These are phyloP conservation scores for Agapetus fuscipes DNA, from an alignment of 2,888 invertebrate species.

Conservation along the genomic window DNA sequence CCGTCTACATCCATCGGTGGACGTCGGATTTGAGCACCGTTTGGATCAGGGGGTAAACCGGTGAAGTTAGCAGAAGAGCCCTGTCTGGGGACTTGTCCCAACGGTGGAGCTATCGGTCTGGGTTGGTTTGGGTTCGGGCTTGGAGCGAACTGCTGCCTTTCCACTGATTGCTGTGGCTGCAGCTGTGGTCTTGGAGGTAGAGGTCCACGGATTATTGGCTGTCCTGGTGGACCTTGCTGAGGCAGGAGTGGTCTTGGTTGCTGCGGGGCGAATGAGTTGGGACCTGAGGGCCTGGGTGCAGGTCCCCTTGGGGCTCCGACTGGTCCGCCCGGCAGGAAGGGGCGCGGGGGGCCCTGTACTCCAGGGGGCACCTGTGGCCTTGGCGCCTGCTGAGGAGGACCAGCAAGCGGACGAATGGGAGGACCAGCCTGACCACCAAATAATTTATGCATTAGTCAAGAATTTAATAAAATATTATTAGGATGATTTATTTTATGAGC, in stretches of 20 bases:
- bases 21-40: slow-evolving; percentile 29
- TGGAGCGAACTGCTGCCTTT: slow-evolving; percentile 19
- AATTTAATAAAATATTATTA: not conserved
- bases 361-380: slow-evolving; percentile 27
- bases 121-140: slow-evolving; percentile 20
- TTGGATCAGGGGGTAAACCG: slow-evolving; percentile 31
- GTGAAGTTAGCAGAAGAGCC: slow-evolving; percentile 37
- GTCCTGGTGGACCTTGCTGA: not conserved
- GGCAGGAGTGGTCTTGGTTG: slow-evolving; percentile 21
- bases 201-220: slow-evolving; percentile 5
- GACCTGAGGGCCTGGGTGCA: slow-evolving; percentile 32
- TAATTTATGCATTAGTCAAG: not conserved
- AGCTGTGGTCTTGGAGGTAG: slow-evolving; percentile 11
- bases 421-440: slow-evolving; percentile 24
- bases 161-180: slow-evolving; percentile 14
- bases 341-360: slow-evolving; percentile 32
- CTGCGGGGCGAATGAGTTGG: slow-evolving; percentile 34
- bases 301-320: slow-evolving; percentile 31
- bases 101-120: slow-evolving; percentile 24
- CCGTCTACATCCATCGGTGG: slow-evolving; percentile 34
- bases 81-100: slow-evolving; percentile 34
- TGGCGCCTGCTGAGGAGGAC: slow-evolving; percentile 32
- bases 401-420: too few relatives aligned
- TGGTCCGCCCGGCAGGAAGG: slow-evolving; percentile 33
- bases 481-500: too few relatives aligned